Base-by-base conservation (phyloP, 2,113 vertebrate genomes). In the Larimichthys crocea region DNA sequence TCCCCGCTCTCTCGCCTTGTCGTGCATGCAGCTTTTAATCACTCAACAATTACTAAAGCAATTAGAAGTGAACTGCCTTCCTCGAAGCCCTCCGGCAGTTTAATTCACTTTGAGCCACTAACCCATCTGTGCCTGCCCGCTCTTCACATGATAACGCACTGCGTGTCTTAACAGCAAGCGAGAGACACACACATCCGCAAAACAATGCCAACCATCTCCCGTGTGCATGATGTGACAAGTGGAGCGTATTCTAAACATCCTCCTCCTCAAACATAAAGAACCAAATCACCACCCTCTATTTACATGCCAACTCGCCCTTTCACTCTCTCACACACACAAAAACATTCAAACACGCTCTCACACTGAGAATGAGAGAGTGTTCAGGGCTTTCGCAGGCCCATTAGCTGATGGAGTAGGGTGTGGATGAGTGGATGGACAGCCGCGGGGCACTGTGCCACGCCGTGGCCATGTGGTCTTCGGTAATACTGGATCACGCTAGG, bases 321-420 rank as follows among this genome's bases (percentile, higher is more conserved):
- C 14, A 11, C 50, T 62, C 48, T 42, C 52, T 24, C 72, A 24
- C 72, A 74, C 72, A 74, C 57, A 22, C 31, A 60, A 11, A 64
- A 26, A 69, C 60, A 72, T 67, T 55, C 62, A 75, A 22, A 65
- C 26, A 59, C 26, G 64, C 76, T 55, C 65, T 73, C 73, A 55
- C 31, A 69, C 56, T 0, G 26, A 31, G 69, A 73, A 83, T 70
- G 59, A 49, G 29, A 44, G 74, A 9, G 48, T 73, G 48, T 72
- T 75, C 53, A 16, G 56, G 53, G 48, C 62, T 78, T 74, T 83
- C 76, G 78, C 74, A 2, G 61, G 76, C 44, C 83, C 89, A 91
- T 94, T 94, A 93, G 87, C 86, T 89, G 91, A 89, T 84, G 64
- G 72, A 76, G 80, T 44, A 14, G 60, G 31, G 76, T 76, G 83